These are phyloP conservation scores for Phocides pigmalion DNA, from an alignment of 1,140 invertebrate genomes.

Conservation along the genomic window DNA sequence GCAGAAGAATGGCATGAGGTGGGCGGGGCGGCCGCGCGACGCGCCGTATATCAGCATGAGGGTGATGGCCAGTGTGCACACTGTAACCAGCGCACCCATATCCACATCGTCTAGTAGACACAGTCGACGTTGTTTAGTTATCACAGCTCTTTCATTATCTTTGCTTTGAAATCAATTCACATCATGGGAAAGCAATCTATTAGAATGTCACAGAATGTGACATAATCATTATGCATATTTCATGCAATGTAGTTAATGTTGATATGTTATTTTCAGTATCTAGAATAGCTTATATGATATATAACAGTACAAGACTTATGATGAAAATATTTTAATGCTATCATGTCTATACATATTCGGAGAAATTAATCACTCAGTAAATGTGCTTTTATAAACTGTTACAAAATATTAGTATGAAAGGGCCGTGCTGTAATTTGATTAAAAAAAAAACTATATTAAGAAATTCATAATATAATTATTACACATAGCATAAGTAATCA, in stretches of 20 bases:
- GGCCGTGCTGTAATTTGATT: constrained; percentile 10
- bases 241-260: neutral
- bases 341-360: no score
- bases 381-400: neutral
- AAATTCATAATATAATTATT: neutral
- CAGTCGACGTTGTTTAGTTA: constrained; percentile 24
- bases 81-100: constrained; percentile 90
- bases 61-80: constrained; percentile 91
- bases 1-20: constrained; percentile 94
- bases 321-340: no score
- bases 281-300: no score
- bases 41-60: constrained; percentile 93
- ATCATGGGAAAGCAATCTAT: neutral
- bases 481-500: neutral
- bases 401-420: constrained; percentile 2
- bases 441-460: no score
- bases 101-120: constrained; percentile 89
- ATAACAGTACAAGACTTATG: no score
- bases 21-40: constrained; percentile 90
- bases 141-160: constrained; percentile 23
- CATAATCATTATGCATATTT: neutral
- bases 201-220: neutral
- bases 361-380: no score
- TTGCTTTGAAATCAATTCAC: neutral
- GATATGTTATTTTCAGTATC: no score